Evolutionary conservation across 2,113 vertebrate species (phyloP).

Genomic region (Shinisaurus crocodilurus): DNA sequence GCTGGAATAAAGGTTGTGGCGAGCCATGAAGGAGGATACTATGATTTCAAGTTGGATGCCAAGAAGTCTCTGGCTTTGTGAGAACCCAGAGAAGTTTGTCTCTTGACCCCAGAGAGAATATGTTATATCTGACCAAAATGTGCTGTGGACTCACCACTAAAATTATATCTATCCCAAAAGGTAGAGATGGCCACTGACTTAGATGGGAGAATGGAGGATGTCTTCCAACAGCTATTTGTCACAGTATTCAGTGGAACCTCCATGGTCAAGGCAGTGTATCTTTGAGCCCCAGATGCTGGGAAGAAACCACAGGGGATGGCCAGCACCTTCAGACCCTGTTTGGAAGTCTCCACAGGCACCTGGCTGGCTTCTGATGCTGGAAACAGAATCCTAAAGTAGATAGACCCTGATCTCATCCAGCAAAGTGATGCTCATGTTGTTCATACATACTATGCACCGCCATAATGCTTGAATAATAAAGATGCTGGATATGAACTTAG

Average conservation of each 20-base stretch:
- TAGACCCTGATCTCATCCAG: no score
- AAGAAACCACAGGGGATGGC: neutral
- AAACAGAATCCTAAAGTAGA: neutral
- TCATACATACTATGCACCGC: neutral
- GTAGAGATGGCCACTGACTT: no score
- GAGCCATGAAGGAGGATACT: neutral
- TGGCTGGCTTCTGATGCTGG: neutral
- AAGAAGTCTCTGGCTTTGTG: neutral
- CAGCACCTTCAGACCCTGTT: neutral
- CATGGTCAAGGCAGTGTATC: neutral
- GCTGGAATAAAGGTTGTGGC: neutral
- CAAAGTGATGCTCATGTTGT: neutral
- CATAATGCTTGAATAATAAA: neutral
- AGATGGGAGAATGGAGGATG: no score
- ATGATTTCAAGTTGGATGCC: neutral
- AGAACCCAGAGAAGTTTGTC: no score
- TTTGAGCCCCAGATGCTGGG: neutral
- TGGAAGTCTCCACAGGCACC: neutral
- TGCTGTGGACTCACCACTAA: no score
- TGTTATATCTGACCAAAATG: no score
- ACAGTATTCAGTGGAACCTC: neutral
- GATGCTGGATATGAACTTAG: conserved; percentile 48
- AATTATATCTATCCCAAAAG: no score
- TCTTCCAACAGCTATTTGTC: neutral
- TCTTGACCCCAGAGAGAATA: no score